Evolutionary conservation across 1,140 invertebrate species (phyloP).

Genomic region (Drosophila kurseongensis): DNA sequence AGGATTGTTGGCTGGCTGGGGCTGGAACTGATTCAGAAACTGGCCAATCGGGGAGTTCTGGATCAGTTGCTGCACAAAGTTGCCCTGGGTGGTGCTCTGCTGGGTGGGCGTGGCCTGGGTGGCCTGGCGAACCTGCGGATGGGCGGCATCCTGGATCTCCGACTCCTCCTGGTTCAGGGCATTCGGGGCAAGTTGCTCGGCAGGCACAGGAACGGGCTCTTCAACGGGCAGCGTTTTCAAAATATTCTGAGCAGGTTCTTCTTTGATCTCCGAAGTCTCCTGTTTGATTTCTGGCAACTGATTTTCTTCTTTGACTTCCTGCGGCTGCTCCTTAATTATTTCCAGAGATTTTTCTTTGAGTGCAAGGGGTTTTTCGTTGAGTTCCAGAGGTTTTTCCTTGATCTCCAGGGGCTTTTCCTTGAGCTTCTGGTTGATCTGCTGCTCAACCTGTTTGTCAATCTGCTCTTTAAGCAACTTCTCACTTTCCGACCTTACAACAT

Average conservation of each 20-base stretch:
- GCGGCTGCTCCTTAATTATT: constrained; percentile 1
- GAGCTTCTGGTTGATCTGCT: constrained; percentile 1
- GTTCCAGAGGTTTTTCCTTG: constrained; percentile 4
- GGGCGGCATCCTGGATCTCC: constrained; percentile 21
- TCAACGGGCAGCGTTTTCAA: constrained; percentile 48
- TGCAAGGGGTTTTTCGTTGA: background rate
- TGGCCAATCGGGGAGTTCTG: constrained; percentile 79
- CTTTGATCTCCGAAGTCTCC: constrained; percentile 3
- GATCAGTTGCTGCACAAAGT: constrained; percentile 80
- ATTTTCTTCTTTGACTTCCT: constrained; percentile 10
- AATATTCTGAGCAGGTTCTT: constrained; percentile 2
- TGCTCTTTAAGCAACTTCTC: background rate
- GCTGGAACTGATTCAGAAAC: constrained; percentile 75
- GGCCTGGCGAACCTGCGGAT: constrained; percentile 67
- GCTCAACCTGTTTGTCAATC: background rate
- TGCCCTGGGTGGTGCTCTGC: constrained; percentile 69
- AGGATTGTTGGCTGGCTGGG: constrained; percentile 28
- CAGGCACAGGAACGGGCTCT: constrained; percentile 1
- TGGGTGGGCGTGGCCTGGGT: constrained; percentile 79
- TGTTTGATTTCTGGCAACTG: constrained; percentile 4
- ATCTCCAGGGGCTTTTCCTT: constrained; percentile 10
- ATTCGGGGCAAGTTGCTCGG: constrained; percentile 2
- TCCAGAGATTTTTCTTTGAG: constrained; percentile 7
- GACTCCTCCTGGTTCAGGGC: constrained; percentile 2
- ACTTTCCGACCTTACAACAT: background rate